Evolutionary conservation across 1,140 invertebrate species (phyloP), one percentile per base, ranked within the genome.

Genomic region (Olivierus martensii): DNA sequence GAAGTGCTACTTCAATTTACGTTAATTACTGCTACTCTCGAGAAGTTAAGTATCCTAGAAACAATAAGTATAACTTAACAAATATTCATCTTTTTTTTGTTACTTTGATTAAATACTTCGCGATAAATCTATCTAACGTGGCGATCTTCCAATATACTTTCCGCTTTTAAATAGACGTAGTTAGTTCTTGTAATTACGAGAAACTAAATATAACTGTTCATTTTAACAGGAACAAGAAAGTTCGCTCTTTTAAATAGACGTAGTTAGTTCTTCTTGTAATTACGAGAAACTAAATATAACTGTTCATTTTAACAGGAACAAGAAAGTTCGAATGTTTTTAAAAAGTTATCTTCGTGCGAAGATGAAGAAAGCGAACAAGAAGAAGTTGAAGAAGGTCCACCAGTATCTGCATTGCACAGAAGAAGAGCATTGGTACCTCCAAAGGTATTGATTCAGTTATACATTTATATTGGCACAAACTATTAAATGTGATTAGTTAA

Each of bases 341-440:
- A 62, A 18, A 59, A 58, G 17, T 39, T 64, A 14, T 62, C 63
- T 18, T 52, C 55, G 0, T 37, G 55, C 11, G 55, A 53, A 35
- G 51, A 54, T 38, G 50, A 53, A 42, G 64, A 52, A 15, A 22
- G 45, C 3, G 66, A 63, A 19, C 58, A 64, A 17, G 66, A 66
- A 17, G 56, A 57, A 7, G 41, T 59, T 2, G 53, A 57, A 1
- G 60, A 63, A 21, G 59, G 59, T 11, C 72, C 72, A 5, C 71
- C 72, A 2, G 69, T 70, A 14, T 69, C 70, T 10, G 69, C 65
- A 6, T 61, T 74, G 17, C 71, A 70, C 17, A 53, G 72, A 17
- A 50, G 72, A 49, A 63, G 69, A 15, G 72, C 72, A 11, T 63
- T 74, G 0, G 71, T 73, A 6, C 72, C 72, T 12, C 71, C 72